Evolutionary conservation across 1,140 invertebrate genomes (phyloP).

Genomic region (Aethina tumida): DNA sequence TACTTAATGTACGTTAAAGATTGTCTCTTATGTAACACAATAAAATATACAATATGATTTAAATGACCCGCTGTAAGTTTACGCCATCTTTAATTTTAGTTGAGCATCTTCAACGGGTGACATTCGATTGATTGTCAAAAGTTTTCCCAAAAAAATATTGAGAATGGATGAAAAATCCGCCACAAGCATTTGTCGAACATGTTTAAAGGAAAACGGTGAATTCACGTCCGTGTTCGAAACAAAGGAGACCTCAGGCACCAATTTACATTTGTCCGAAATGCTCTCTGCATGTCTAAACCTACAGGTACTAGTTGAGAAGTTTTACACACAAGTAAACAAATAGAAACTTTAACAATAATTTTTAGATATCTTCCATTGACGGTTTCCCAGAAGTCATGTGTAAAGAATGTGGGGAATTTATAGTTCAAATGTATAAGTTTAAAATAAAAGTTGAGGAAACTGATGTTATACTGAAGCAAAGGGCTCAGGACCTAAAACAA

Average conservation of each 20-base stretch:
- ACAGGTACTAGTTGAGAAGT: conserved; percentile 32
- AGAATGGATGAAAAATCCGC: conserved; percentile 20
- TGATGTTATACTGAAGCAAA: conserved; percentile 43
- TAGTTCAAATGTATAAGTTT: conserved; percentile 52
- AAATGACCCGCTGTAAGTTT: no score
- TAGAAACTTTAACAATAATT: conserved; percentile 11
- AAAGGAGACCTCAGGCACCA: conserved; percentile 19
- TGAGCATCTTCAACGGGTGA: no score
- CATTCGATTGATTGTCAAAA: conserved; percentile 27
- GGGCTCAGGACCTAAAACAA: conserved; percentile 24
- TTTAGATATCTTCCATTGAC: conserved; percentile 44
- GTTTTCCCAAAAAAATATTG: conserved; percentile 26
- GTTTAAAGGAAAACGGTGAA: conserved; percentile 28
- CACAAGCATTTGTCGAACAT: conserved; percentile 29
- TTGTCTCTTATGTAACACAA: no score
- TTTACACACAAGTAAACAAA: conserved; percentile 8
- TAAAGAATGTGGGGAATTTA: conserved; percentile 45
- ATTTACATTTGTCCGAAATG: conserved; percentile 39
- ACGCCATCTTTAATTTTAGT: no score
- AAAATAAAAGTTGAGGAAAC: conserved; percentile 53
- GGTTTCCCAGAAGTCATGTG: conserved; percentile 54
- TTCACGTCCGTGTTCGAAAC: conserved; percentile 30
- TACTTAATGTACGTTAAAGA: no score
- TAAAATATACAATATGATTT: no score
- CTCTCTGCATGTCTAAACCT: conserved; percentile 43